Evolutionary conservation across 2,113 vertebrate species (phyloP).

Genomic region (Actinemys pallida): DNA sequence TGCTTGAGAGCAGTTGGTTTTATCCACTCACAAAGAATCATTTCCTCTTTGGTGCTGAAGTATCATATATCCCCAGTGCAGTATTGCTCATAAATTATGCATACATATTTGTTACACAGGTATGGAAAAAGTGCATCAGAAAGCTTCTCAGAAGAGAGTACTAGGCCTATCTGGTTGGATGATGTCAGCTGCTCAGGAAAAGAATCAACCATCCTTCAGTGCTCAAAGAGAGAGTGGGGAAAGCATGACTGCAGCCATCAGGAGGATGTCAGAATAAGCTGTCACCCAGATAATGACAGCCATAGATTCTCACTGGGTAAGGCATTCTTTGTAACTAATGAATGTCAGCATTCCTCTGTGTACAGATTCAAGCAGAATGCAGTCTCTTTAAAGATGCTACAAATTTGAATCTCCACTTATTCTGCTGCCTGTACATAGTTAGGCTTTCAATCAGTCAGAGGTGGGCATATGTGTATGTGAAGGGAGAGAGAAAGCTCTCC

Average conservation of each 20-base stretch:
- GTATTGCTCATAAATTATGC: rapidly evolving
- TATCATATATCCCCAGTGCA: neutral
- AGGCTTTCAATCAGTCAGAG: neutral
- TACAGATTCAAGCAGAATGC: rapidly evolving
- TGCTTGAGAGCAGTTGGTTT: neutral
- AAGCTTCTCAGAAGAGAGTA: constrained; percentile 74
- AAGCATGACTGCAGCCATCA: constrained; percentile 90
- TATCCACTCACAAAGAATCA: neutral
- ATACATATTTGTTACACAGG: constrained; percentile 56
- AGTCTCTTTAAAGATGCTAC: neutral
- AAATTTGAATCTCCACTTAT: neutral
- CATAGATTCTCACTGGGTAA: constrained; percentile 83
- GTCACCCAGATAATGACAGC: constrained; percentile 79
- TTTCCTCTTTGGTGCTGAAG: neutral
- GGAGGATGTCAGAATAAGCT: constrained; percentile 89
- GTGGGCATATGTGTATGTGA: neutral
- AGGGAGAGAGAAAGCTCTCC: neutral
- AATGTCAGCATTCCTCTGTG: rapidly evolving
- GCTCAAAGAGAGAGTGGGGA: constrained; percentile 87
- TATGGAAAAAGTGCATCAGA: constrained; percentile 79
- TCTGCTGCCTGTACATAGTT: neutral
- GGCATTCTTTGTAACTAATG: neutral
- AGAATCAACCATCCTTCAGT: constrained; percentile 87
- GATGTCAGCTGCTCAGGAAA: constrained; percentile 92
- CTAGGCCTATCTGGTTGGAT: constrained; percentile 89